Conservation (phyloP, 2,888 invertebrate species). For the Tribolium freemani region DNA sequence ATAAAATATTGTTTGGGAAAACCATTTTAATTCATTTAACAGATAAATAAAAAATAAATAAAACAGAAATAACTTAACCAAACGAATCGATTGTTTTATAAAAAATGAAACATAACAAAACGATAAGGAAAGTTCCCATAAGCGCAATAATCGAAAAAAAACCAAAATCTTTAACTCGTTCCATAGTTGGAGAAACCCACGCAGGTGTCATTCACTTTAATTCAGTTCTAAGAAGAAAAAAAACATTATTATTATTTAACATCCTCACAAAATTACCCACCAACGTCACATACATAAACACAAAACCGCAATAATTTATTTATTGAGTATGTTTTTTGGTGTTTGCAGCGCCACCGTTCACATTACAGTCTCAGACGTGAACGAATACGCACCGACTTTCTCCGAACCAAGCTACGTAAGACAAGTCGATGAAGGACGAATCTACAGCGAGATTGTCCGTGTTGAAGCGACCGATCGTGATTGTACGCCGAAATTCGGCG, state of each 20-base stretch:
- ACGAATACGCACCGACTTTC: conserved; percentile 95
- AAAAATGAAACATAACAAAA: no score
- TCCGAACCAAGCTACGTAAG: conserved; percentile 91
- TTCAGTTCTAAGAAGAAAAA: not conserved
- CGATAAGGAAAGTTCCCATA: no score
- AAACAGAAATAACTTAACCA: no score
- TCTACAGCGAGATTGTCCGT: conserved; percentile 91
- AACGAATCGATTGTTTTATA: no score
- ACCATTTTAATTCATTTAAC: no score
- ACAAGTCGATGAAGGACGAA: conserved; percentile 90
- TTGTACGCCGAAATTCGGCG: conserved; percentile 94
- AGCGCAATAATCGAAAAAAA: no score
- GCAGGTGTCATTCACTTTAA: no score
- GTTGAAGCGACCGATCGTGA: conserved; percentile 95
- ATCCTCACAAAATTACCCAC: not conserved
- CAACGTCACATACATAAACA: not conserved
- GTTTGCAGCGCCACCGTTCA: conserved; percentile 87
- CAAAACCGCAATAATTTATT: not conserved
- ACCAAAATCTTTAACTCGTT: no score
- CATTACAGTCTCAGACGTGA: conserved; percentile 95
- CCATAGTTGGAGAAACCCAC: no score
- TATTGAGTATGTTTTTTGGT: not conserved
- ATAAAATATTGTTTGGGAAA: no score
- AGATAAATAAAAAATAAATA: no score
- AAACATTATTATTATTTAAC: not conserved